Evolutionary conservation across 2,113 vertebrate genomes (phyloP).

Genomic region (Apodemus sylvaticus): DNA sequence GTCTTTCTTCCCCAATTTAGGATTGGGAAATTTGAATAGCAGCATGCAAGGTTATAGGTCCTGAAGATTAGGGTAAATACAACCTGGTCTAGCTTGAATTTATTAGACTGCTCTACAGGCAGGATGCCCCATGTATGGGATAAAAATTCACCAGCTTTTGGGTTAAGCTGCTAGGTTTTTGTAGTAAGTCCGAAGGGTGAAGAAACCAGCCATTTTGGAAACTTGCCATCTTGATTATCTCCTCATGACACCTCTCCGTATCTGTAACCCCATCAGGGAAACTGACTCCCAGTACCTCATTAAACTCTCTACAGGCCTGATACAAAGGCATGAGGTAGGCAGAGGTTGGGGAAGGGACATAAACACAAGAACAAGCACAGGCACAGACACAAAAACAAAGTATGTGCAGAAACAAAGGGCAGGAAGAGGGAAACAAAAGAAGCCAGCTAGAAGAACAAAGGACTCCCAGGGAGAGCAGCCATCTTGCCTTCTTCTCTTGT

Average conservation of each 20-base stretch:
- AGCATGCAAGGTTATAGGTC: not conserved
- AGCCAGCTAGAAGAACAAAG: not conserved
- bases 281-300: not conserved
- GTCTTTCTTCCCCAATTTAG: not conserved
- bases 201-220: not conserved
- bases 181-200: not conserved
- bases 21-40: not conserved
- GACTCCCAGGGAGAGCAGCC: rapidly evolving
- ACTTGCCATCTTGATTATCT: not conserved
- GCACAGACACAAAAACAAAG: not conserved
- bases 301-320: not conserved
- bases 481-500: not conserved
- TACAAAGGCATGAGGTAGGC: not conserved
- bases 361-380: not conserved
- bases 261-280: too few species aligned
- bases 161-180: not conserved
- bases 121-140: not conserved
- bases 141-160: not conserved
- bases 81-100: not conserved
- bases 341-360: rapidly evolving
- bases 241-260: not conserved
- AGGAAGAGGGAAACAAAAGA: not conserved
- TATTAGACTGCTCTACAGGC: too few species aligned
- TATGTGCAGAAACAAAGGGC: not conserved
- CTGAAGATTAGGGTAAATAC: not conserved